These are phyloP conservation scores for Peromyscus aztecus DNA, from an alignment of 2,797 vertebrate genomes.

Conservation along the genomic window DNA sequence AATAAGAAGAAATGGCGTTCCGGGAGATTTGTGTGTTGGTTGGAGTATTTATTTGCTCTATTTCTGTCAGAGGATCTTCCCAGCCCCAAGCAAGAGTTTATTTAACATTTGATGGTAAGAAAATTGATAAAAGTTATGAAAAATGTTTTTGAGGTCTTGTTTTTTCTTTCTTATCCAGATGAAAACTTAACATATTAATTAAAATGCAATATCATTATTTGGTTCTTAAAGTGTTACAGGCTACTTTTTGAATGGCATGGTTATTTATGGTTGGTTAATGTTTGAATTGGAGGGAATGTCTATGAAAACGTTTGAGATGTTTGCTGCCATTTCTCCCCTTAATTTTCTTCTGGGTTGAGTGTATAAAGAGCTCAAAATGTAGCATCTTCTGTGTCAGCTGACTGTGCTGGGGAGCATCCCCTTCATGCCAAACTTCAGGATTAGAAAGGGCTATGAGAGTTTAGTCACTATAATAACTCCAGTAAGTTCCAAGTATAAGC, in stretches of 20 bases:
- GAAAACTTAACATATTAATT: constrained; percentile 59
- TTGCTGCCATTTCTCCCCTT: neutral
- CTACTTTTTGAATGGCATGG: neutral
- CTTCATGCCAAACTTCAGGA: neutral
- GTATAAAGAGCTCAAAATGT: neutral
- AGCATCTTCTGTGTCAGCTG: neutral
- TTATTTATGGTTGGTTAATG: neutral
- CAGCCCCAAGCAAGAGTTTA: constrained; percentile 91
- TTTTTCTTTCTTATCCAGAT: constrained; percentile 53
- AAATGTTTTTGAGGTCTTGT: constrained; percentile 79
- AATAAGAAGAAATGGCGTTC: constrained; percentile 87
- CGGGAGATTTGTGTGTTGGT: constrained; percentile 83
- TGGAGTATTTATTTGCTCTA: constrained; percentile 87
- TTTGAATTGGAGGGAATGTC: neutral
- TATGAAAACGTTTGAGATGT: constrained; percentile 5
- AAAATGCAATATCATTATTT: neutral
- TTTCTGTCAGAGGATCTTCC: constrained; percentile 86
- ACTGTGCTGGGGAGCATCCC: neutral
- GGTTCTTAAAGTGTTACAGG: neutral
- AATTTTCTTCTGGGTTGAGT: neutral
- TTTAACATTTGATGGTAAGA: constrained; percentile 91
- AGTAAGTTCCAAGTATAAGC: neutral
- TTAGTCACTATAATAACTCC: neutral
- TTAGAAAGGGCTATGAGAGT: neutral
- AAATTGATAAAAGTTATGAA: constrained; percentile 78